Evolutionary conservation across 2,888 invertebrate genomes (phyloP), one percentile per base, ranked within the genome.

Genomic region (Drosophila pullipes): DNA sequence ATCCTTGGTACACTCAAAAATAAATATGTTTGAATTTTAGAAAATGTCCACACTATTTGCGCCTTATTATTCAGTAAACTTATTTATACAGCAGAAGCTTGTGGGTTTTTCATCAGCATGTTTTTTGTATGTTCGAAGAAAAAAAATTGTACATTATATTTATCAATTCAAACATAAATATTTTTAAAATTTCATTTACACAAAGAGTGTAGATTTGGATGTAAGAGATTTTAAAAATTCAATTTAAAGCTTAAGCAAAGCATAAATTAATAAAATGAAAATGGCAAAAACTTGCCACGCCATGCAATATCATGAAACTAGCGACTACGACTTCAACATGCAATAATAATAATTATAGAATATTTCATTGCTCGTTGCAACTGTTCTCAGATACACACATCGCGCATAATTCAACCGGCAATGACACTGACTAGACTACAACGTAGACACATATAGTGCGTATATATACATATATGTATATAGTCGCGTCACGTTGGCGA

Each of bases 381-480:
- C 64, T 69, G 62, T 37, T 47, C 30, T 0, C 41, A 16, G 55
- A 55, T 65, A 57, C 41, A 57, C 53, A 59, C 52, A 63, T 63
- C 47, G 25, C 47, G 62, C 68, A 66, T 74, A 55, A 66, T 73
- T 52, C 55, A 78, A 58, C 58, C 37, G 65, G 47, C 61, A 62
- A 37, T 33, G 47, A 49, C 71, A 71, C 28, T 22, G 64, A 63
- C 81, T 73, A 67, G 66, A 73, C 66, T 54, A 37, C 37, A 64
- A 55, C 18, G 35, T 7, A 35, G 35, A 54, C 54, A 55, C 25
- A n/a, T 4, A 39, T 30, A 41, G 4, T n/a, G n/a, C 44, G 35
- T 33, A 31, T 39, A 41, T 41, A 52, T 41, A n/a, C 25, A 44
- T 59, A 41, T 39, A 55, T 53, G 6, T 54, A 44, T 58, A 13